Base-by-base conservation (phyloP, 2,888 invertebrate genomes). In the Eurytoma adleriae region DNA sequence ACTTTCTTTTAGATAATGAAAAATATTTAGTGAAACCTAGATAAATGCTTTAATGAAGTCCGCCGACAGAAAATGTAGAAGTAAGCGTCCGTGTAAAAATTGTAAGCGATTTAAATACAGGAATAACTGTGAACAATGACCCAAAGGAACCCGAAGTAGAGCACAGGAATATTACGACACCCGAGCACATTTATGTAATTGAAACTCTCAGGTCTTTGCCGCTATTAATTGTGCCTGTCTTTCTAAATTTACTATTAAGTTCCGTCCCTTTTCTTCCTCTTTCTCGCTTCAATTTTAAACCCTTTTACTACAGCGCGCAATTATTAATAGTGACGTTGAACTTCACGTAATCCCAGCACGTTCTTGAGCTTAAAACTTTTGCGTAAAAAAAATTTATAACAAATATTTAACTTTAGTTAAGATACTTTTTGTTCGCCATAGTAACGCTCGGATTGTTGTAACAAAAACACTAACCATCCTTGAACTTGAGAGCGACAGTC, bases 151-250 rank as follows among this genome's bases (percentile, higher is more conserved):
- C 54, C 14, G 66, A 82, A 79, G 66, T 79, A 48, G 79, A 79
- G 61, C 79, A 64, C 20, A 57, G 52, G 68, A 59, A 69, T 66
- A 16, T 82, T 76, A 73, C 67, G 73, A 79, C 72, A 78, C 64
- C 79, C 82, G 79, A 83, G 83, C 74, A 84, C 85, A 73, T 80
- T 83, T 79, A 83, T 84, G 69, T 81, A 59, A 83, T 84, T 82
- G 82, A 69, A 83, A 83, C 83, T 67, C 82, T 81, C 67, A 74
- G 72, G 71, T 77, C 76, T 80, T 80, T 61, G 75, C 74, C 79
- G 77, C 78, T 80, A 83, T 83, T 84, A 83, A 84, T 85, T 79
- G 80, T 76, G 56, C 13, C 71, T 74, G 71, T 73, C 76, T 81
- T 83, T 82, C 78, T 78, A 70, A 84, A 83, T 82, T 79, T 66